Percentiles rank a stretch among this genome's conserved stretches.
Conservation (phyloP, 2,888 invertebrate species). For the Nymphalis c-album region DNA sequence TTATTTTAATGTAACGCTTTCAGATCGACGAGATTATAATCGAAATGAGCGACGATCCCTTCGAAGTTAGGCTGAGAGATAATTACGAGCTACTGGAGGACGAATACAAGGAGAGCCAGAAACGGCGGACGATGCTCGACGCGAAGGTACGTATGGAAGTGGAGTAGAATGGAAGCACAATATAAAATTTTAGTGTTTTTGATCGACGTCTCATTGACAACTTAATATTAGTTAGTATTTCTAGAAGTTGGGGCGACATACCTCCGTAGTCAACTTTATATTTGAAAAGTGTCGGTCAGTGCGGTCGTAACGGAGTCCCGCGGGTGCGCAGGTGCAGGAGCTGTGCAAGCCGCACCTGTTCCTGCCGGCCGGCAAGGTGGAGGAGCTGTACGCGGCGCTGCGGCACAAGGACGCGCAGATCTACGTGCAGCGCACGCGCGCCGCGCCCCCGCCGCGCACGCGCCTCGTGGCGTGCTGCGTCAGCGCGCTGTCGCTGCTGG, state of each 20-base stretch:
- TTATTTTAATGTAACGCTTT: constrained; percentile 38
- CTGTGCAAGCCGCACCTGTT: constrained; percentile 91
- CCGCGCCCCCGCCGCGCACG: constrained; percentile 84
- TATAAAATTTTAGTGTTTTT: too few relatives aligned
- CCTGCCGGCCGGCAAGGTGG: constrained; percentile 91
- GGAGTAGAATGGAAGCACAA: too few relatives aligned
- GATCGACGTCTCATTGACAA: background rate
- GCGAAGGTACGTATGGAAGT: constrained; percentile 83
- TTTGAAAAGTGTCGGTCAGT: too few relatives aligned
- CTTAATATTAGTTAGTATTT: background rate
- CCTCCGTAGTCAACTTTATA: too few relatives aligned
- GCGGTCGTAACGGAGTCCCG: background rate
- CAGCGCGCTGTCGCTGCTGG: constrained; percentile 83
- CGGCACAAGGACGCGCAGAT: constrained; percentile 96
- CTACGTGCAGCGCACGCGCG: constrained; percentile 88
- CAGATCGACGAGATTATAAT: constrained; percentile 92
- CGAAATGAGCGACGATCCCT: constrained; percentile 98
- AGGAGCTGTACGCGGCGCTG: constrained; percentile 93
- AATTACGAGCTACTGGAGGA: constrained; percentile 97
- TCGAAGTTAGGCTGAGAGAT: constrained; percentile 97
- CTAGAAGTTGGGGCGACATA: too few relatives aligned
- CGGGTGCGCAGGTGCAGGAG: constrained; percentile 74
- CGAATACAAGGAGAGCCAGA: constrained; percentile 96
- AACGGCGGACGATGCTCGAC: constrained; percentile 93
- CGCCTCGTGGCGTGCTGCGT: constrained; percentile 94